Percentiles rank a stretch among this genome's conserved stretches.
These are phyloP conservation scores for Rhea americana DNA, from an alignment of 2,113 vertebrate species.

Conservation along the genomic window DNA sequence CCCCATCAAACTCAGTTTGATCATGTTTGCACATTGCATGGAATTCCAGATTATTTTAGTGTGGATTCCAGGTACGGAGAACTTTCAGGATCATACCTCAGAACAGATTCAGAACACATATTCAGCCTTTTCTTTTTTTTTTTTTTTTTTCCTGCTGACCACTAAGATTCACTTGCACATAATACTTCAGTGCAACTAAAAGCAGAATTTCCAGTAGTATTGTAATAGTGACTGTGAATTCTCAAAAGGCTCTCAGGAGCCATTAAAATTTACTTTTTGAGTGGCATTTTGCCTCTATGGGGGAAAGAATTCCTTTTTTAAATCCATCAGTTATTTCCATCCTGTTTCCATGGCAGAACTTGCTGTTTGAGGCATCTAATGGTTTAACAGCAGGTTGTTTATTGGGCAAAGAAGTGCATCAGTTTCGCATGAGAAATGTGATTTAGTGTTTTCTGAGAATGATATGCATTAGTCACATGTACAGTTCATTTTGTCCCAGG, in stretches of 20 bases:
- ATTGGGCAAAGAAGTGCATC: not conserved
- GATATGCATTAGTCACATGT: not conserved
- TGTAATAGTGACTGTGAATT: not conserved
- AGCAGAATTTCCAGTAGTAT: not conserved
- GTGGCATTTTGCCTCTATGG: not conserved
- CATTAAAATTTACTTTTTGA: not conserved
- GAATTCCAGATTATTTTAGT: not conserved
- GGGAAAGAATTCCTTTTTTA: not conserved
- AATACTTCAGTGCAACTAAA: not conserved
- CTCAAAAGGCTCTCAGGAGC: not conserved
- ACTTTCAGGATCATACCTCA: not conserved
- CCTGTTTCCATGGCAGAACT: constrained; percentile 28
- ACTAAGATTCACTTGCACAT: not conserved
- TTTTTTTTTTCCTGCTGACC: not conserved
- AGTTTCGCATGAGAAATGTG: not conserved
- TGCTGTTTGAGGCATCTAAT: not conserved
- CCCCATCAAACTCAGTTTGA: not conserved
- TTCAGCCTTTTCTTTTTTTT: not conserved
- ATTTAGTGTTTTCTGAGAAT: not conserved
- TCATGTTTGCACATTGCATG: not conserved
- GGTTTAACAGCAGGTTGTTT: constrained; percentile 17
- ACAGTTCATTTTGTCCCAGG: not conserved
- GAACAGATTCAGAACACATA: not conserved
- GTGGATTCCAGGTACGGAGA: not conserved
- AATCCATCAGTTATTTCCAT: not conserved